phyloP scores from a whole-genome alignment of 2,113 vertebrate genomes.

The Colistium nudipinnis region DNA sequence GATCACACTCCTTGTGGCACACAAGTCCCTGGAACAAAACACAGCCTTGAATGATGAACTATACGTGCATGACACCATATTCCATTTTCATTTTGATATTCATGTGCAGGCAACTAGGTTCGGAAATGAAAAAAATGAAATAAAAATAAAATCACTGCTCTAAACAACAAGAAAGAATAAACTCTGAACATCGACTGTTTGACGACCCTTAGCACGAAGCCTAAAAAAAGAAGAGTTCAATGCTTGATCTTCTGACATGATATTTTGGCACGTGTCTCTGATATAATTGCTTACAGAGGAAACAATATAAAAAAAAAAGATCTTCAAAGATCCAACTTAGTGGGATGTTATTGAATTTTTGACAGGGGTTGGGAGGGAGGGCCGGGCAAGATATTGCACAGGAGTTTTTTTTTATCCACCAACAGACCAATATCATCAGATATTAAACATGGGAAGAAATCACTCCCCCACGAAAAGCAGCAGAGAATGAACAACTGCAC shows the following conservation, averaged over 20 bases:
- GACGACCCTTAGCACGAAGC: constrained; percentile 38
- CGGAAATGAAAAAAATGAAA: constrained; percentile 4
- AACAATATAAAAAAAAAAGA: constrained; percentile 50
- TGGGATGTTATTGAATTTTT: constrained; percentile 82
- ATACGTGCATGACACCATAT: constrained; percentile 51
- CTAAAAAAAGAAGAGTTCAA: constrained; percentile 39
- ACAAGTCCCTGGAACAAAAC: constrained; percentile 57
- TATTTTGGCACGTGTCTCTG: constrained; percentile 68
- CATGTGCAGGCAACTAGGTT: constrained; percentile 22
- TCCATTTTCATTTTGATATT: constrained; percentile 50
- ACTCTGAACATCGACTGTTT: constrained; percentile 33
- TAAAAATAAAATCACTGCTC: constrained; percentile 1
- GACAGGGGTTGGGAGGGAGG: constrained; percentile 60
- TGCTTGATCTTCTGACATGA: constrained; percentile 58
- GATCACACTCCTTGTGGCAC: constrained; percentile 59
- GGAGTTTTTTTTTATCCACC: constrained; percentile 74
- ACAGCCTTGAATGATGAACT: constrained; percentile 63
- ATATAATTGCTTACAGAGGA: constrained; percentile 69
- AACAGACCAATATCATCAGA: constrained; percentile 78
- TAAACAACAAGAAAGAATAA: constrained; percentile 43
- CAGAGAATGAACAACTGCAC: constrained; percentile 21
- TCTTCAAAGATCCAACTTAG: constrained; percentile 74
- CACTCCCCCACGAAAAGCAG: constrained; percentile 60
- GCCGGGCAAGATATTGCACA: constrained; percentile 77
- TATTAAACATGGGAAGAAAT: constrained; percentile 75